Evolutionary conservation across 2,888 invertebrate genomes (phyloP).

Genomic region (Loripinus fragilis): DNA sequence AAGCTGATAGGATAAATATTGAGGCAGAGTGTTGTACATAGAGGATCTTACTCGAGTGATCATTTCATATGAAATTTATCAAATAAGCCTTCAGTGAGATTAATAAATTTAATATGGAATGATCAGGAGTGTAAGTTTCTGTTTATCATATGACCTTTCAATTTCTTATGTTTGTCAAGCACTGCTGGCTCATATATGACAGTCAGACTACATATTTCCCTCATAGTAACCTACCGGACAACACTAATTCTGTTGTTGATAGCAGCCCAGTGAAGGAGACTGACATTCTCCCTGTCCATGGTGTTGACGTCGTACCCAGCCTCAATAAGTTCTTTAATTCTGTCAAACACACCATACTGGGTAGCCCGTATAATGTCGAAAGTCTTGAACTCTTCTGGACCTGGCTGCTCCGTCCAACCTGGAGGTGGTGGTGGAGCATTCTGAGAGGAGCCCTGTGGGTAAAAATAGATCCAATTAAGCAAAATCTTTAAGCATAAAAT

Average conservation of each 20-base stretch:
- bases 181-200: no score
- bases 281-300: constrained; percentile 97
- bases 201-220: no score
- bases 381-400: constrained; percentile 72
- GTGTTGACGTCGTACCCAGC: constrained; percentile 95
- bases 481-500: no score
- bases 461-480: background rate
- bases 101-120: no score
- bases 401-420: constrained; percentile 51
- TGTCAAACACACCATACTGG: constrained; percentile 94
- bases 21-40: no score
- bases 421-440: constrained; percentile 32
- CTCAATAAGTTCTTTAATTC: constrained; percentile 91
- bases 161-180: no score
- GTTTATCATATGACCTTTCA: no score
- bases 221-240: constrained; percentile 86
- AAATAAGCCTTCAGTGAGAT: no score
- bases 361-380: constrained; percentile 85
- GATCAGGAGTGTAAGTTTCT: no score
- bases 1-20: no score
- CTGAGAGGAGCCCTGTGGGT: constrained; percentile 26
- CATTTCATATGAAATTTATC: no score
- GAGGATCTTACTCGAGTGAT: no score
- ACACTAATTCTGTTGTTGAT: constrained; percentile 98
- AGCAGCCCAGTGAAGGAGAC: constrained; percentile 99